Evolutionary conservation across 1,140 invertebrate genomes (phyloP).

Genomic region (Calycopis cecrops): DNA sequence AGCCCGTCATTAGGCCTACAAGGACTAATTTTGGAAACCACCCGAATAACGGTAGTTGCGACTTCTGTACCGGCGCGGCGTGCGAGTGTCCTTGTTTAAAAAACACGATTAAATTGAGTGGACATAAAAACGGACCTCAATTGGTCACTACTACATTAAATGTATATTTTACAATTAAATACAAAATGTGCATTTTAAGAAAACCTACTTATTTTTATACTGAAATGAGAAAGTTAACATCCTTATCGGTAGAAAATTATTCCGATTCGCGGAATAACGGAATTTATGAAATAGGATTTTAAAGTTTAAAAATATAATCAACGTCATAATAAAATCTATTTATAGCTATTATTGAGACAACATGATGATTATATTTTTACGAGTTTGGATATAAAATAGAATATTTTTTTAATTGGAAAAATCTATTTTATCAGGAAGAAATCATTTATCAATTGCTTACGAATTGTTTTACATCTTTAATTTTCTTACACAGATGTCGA

Average conservation of each 20-base stretch:
- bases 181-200: neutral
- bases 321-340: neutral
- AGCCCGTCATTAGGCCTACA: neutral
- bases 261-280: too few relatives aligned
- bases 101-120: neutral
- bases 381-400: too few relatives aligned
- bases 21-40: constrained; percentile 4
- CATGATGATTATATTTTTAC: too few relatives aligned
- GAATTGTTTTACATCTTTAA: too few relatives aligned
- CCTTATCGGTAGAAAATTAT: constrained; percentile 3
- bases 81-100: constrained; percentile 1
- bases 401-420: too few relatives aligned
- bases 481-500: too few relatives aligned
- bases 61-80: neutral
- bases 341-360: neutral
- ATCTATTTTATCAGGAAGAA: too few relatives aligned
- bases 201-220: neutral
- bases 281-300: too few relatives aligned
- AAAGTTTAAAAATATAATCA: neutral
- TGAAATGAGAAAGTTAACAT: neutral
- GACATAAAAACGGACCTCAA: neutral
- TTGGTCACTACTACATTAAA: neutral
- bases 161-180: neutral
- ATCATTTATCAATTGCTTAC: too few relatives aligned
- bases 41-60: constrained; percentile 1